These are phyloP conservation scores for Brenthis daphne DNA, from an alignment of 2,888 invertebrate species.

Conservation along the genomic window DNA sequence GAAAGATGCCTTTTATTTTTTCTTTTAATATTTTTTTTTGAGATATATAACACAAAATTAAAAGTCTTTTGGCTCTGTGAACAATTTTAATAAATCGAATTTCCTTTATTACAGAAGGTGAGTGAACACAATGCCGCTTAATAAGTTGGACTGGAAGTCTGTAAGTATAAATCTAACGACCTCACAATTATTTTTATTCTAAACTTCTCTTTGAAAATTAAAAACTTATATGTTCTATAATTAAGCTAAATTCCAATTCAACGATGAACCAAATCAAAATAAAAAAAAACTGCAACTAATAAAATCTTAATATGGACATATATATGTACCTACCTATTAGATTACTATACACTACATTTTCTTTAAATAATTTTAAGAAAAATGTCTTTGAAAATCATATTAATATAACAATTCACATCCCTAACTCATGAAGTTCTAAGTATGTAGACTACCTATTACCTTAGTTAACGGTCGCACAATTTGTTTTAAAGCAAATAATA, in stretches of 20 bases:
- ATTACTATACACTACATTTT: too few relatives aligned
- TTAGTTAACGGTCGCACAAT: constrained; percentile 2
- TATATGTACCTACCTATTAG: too few relatives aligned
- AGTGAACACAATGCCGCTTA: constrained; percentile 50
- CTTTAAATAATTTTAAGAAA: too few relatives aligned
- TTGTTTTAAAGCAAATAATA: constrained; percentile 23
- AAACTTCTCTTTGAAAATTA: too few relatives aligned
- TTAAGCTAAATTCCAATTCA: too few relatives aligned
- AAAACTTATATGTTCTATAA: too few relatives aligned
- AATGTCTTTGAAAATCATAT: too few relatives aligned
- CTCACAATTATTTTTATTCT: too few relatives aligned
- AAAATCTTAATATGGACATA: not conserved
- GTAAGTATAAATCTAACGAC: constrained; percentile 5
- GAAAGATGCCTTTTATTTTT: constrained; percentile 55
- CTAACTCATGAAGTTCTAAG: not conserved
- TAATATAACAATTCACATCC: too few relatives aligned
- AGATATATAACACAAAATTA: constrained; percentile 43
- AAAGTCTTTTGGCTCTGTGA: constrained; percentile 46
- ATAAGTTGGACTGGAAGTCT: constrained; percentile 40
- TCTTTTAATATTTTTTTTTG: constrained; percentile 45
- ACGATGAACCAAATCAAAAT: not conserved
- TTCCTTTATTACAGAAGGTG: constrained; percentile 79
- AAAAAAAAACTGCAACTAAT: not conserved
- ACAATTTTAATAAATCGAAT: constrained; percentile 51
- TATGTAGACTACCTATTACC: not conserved